Evolutionary conservation across 2,113 vertebrate species (phyloP).

Genomic region (Halichoerus grypus): DNA sequence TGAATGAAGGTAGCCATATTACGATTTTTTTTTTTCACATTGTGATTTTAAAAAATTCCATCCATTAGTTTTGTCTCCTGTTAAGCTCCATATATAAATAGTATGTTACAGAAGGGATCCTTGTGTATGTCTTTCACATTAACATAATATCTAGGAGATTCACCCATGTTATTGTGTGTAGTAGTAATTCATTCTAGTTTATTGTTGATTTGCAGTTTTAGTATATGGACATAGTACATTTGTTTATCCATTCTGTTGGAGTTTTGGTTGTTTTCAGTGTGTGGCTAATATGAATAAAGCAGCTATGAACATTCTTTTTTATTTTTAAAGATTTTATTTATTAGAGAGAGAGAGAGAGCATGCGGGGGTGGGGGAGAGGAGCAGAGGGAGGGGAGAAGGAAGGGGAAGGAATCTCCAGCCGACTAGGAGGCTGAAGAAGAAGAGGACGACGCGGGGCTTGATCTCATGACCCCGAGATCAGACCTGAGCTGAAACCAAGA

Average conservation of each 20-base stretch:
- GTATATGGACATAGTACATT: background rate
- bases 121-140: background rate
- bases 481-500: background rate
- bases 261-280: background rate
- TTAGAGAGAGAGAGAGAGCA: background rate
- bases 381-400: background rate
- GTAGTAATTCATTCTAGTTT: background rate
- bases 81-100: slow-evolving; percentile 12
- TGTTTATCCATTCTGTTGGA: background rate
- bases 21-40: background rate
- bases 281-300: slow-evolving; percentile 43
- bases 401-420: background rate
- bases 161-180: background rate
- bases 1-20: slow-evolving; percentile 42
- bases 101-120: background rate
- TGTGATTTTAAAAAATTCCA: background rate
- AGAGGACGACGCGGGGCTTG: background rate
- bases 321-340: background rate
- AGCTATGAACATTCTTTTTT: slow-evolving; percentile 26
- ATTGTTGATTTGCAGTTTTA: background rate
- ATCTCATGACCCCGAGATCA: background rate
- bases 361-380: background rate
- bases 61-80: background rate
- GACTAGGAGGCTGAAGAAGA: background rate
- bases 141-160: background rate